These are phyloP conservation scores for Grallaria varia DNA, from an alignment of 2,113 vertebrate species.

Conservation along the genomic window DNA sequence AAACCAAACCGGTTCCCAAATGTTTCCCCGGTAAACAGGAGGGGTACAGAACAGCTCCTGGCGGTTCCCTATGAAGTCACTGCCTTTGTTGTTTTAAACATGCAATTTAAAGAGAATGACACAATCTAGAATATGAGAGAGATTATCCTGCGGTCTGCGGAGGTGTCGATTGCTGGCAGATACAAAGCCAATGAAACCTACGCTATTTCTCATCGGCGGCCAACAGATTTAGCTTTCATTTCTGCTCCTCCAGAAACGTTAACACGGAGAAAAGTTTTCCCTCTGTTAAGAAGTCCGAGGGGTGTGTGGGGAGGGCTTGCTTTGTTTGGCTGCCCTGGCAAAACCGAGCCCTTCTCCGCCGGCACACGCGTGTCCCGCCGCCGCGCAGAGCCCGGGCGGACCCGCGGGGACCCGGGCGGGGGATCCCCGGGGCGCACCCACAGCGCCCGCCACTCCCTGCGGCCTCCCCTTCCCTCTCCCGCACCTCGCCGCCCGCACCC, in stretches of 20 bases:
- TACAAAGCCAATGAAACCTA: conserved; percentile 52
- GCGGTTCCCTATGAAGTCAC: conserved; percentile 75
- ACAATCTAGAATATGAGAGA: conserved; percentile 52
- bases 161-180: conserved; percentile 50
- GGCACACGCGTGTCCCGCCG: neutral
- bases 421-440: neutral
- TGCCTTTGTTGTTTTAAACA: conserved; percentile 74
- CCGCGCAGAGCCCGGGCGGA: neutral
- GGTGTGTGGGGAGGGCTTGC: neutral
- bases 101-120: conserved; percentile 75
- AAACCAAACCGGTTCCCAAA: conserved; percentile 73
- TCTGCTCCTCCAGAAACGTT: neutral
- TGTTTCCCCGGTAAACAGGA: conserved; percentile 54
- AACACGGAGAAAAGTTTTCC: neutral
- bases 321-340: neutral
- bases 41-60: conserved; percentile 48
- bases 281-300: neutral
- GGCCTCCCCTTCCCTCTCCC: neutral
- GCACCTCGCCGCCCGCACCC: neutral
- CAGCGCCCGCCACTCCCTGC: neutral
- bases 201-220: conserved; percentile 18
- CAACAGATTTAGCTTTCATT: neutral
- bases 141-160: conserved; percentile 56
- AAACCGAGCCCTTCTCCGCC: neutral
- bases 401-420: neutral